phyloP scores from a whole-genome alignment of 2,113 vertebrate genomes.

The Misgurnus anguillicaudatus region DNA sequence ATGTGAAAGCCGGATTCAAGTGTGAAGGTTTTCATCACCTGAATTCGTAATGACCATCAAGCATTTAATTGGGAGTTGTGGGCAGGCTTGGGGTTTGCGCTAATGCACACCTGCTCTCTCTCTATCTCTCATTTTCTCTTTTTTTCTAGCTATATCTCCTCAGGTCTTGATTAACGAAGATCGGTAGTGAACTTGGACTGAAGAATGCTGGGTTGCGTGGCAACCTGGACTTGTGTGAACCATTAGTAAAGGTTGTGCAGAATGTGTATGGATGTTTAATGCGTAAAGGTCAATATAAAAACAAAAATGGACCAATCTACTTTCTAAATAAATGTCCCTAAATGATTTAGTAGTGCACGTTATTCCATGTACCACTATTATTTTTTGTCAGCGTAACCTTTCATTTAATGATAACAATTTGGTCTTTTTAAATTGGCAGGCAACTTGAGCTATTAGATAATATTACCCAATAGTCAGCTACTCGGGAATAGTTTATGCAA shows the following conservation, averaged over 20 bases:
- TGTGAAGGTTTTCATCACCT: conserved; percentile 54
- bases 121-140: conserved; percentile 24
- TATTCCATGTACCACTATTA: too few relatives aligned
- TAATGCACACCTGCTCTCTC: conserved; percentile 46
- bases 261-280: conserved; percentile 7
- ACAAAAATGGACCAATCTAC: too few relatives aligned
- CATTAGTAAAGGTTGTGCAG: background rate
- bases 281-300: too few relatives aligned
- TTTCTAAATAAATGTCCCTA: too few relatives aligned
- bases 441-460: too few relatives aligned
- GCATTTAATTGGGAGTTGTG: conserved; percentile 58
- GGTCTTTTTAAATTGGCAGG: too few relatives aligned
- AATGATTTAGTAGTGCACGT: too few relatives aligned
- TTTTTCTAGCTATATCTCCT: background rate
- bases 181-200: background rate
- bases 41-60: conserved; percentile 69
- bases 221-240: conserved; percentile 1
- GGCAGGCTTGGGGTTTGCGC: conserved; percentile 59
- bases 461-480: too few relatives aligned
- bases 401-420: too few relatives aligned
- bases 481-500: too few relatives aligned
- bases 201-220: background rate
- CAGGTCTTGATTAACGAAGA: conserved; percentile 6
- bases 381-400: too few relatives aligned
- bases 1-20: conserved; percentile 59